Base-by-base conservation (phyloP, 2,113 vertebrate species). In the Psophia crepitans region DNA sequence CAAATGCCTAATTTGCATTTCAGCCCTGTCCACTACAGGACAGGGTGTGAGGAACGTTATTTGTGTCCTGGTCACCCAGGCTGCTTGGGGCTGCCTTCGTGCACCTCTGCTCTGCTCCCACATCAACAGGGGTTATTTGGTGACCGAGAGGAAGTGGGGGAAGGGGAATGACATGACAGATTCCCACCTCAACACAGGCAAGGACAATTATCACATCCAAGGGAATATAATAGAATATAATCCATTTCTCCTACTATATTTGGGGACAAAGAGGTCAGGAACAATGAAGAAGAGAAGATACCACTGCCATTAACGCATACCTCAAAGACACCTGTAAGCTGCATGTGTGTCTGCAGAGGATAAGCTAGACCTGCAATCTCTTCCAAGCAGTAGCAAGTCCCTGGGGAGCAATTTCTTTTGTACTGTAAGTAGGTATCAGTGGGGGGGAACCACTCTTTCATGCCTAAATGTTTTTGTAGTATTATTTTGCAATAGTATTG, bases 401-500 rank as follows among this genome's bases (percentile, higher is more conserved):
- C 80, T 32, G 6, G 87, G 66, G 93, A 95, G 74, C 32, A 41
- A 35, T 94, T 96, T 89, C 69, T 84, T 91, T 84, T 94, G 49
- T 92, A 89, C 92, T 96, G 44, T 90, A 97, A 96, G 43, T 49
- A 82, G 90, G 10, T 75, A n/a, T 56, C 73, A 91, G 6, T 23
- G 56, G 28, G 14, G 32, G 35, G 33, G 18, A 30, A 79, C 60
- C 44, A 77, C 41, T 96, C 69, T 89, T 78, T 32, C 71, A 78
- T 61, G 41, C 79, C 81, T 95, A 92, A 95, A 74, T 86, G 35
- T 79, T 97, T 91, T 88, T 93, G 88, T 75, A 90, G 35, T 84
- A 89, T 68, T 90, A 81, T 81, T 96, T 95, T 92, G 76, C 89
- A 92, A 44, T 41, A 81, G 27, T 49, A 83, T 82, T 54, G 73